Percentiles rank a stretch among this genome's conserved stretches.
Conservation (phyloP, 2,797 vertebrate genomes). For the Emydoidea blandingii region DNA sequence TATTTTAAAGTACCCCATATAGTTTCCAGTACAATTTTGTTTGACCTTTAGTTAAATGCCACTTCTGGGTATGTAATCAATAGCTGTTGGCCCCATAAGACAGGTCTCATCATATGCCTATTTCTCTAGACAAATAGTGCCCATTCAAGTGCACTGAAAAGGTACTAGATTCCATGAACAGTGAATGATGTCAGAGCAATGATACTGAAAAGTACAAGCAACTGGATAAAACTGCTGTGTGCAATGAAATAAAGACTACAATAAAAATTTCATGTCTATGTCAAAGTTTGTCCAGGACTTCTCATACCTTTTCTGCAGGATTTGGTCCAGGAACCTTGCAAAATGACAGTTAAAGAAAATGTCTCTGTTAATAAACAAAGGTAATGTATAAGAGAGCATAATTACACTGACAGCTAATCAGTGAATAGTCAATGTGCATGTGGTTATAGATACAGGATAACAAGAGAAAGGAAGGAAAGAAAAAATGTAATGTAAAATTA, state of each 20-base stretch:
- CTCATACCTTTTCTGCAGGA: neutral
- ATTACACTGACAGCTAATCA: neutral
- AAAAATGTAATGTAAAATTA: neutral
- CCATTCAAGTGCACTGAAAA: neutral
- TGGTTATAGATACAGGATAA: neutral
- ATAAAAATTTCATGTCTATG: neutral
- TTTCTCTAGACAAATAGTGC: neutral
- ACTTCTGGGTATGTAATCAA: neutral
- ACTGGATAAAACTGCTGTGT: accelerated
- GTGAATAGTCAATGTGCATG: neutral
- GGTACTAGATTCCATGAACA: neutral
- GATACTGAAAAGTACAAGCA: accelerated
- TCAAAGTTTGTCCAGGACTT: neutral
- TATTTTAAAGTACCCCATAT: neutral
- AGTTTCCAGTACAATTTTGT: neutral
- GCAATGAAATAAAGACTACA: neutral
- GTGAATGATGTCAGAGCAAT: neutral
- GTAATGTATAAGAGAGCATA: neutral
- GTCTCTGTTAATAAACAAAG: conserved; percentile 1
- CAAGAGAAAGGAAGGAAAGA: neutral
- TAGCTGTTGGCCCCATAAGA: neutral
- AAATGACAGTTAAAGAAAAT: neutral
- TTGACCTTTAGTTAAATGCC: conserved; percentile 31
- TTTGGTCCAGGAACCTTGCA: neutral
- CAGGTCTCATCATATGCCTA: neutral